These are phyloP conservation scores for Danio rerio DNA, from an alignment of 2,113 vertebrate genomes.

Conservation along the genomic window GRCz12tu NC_133183.1:21231001-21231500, in stretches of 20 bases:
- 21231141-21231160: background rate
- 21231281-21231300: background rate
- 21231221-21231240: slow-evolving; percentile 23
- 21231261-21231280: background rate
- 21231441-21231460: too few relatives aligned
- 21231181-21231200: slow-evolving; percentile 38
- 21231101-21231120: background rate
- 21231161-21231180: slow-evolving; percentile 34
- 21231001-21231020: background rate
- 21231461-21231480: too few relatives aligned
- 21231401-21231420: background rate
- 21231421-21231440: background rate
- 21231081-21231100: background rate
- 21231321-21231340: background rate
- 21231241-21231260: slow-evolving; percentile 31
- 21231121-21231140: background rate
- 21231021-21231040: background rate
- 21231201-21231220: slow-evolving; percentile 7
- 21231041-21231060: slow-evolving; percentile 3
- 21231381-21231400: slow-evolving; percentile 5
- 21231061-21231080: background rate
- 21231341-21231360: background rate
- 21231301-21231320: slow-evolving; percentile 4
- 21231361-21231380: background rate
- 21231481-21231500: too few relatives aligned